phyloP scores from a whole-genome alignment of 2,888 invertebrate genomes.

The Drepana falcataria region DNA sequence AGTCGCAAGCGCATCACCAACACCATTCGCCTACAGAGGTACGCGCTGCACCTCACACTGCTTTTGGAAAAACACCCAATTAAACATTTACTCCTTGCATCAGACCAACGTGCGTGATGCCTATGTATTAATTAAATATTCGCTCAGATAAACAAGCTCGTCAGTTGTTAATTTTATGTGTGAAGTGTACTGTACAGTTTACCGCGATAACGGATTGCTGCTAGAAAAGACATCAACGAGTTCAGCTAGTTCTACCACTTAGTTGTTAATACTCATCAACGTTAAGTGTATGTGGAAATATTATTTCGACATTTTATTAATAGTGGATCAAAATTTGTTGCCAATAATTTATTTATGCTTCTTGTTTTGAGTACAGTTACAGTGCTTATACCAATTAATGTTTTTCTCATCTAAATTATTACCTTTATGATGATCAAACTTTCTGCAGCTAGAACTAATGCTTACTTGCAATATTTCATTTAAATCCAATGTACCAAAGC shows the following conservation, averaged over 20 bases:
- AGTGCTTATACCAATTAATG: too few species aligned
- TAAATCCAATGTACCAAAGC: too few species aligned
- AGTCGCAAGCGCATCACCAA: slow-evolving; percentile 26
- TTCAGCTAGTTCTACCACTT: neutral
- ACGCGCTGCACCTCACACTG: slow-evolving; percentile 36
- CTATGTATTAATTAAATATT: neutral
- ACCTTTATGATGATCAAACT: too few species aligned
- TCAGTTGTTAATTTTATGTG: neutral
- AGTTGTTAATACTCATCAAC: neutral
- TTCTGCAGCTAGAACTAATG: too few species aligned
- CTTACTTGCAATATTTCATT: too few species aligned
- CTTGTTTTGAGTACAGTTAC: too few species aligned
- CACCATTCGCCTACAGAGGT: slow-evolving; percentile 48
- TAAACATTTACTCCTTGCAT: slow-evolving; percentile 1
- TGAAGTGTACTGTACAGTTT: slow-evolving; percentile 9
- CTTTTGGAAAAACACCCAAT: slow-evolving; percentile 8
- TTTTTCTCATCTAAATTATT: too few species aligned
- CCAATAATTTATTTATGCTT: too few species aligned
- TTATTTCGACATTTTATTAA: too few species aligned
- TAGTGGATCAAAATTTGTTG: too few species aligned
- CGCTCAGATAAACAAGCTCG: neutral
- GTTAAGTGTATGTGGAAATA: too few species aligned
- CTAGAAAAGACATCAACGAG: neutral
- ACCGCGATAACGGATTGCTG: slow-evolving; percentile 3
- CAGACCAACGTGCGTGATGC: slow-evolving; percentile 1